Base-by-base conservation (phyloP, 1,140 invertebrate species). In the Neoseiulus cucumeris region DNA sequence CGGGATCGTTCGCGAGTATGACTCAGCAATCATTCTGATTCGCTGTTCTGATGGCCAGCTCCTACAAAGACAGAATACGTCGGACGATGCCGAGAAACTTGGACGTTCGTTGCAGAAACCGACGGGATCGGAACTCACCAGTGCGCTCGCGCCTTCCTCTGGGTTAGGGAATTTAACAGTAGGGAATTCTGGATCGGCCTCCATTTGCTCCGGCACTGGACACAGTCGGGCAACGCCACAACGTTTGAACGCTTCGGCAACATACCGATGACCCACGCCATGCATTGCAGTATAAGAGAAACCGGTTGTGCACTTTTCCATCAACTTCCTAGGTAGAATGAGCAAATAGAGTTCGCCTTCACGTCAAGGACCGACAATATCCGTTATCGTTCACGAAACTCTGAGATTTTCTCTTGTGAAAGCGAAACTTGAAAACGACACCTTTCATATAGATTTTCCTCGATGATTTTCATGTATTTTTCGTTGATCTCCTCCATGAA, bases 161-260 rank as follows among this genome's bases (percentile, higher is more conserved):
- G 96, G 96, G 79, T 99, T 99, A 0, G 96, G 96, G 79, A 93
- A 97, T 71, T 83, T 84, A 0, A 98, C 93, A 0, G 93, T 97
- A 1, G 93, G 85, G 78, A 99, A 99, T 68, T 98, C 89, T 0
- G 94, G 94, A 79, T 99, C 84, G 0, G 94, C 88, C 67, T 88
- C 78, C 69, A 85, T 82, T 79, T 97, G 88, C 70, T 91, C 83
- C 65, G 78, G 74, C 0, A 98, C 93, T 20, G 86, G 82, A 68
- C 90, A 70, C 65, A 68, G 20, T 28, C 68, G 39, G 74, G 83
- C 82, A 45, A 96, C 85, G 68, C 84, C 84, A 65, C 85, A 84
- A 39, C 75, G 73, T 70, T 85, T 77, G 71, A 97, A 89, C 6
- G 87, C 85, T 69, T 83, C 76, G 44, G 79, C 72, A 68, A 94